These are phyloP conservation scores for Prosopocoilus inquinatus DNA, from an alignment of 2,888 invertebrate species.

Conservation along the genomic window DNA sequence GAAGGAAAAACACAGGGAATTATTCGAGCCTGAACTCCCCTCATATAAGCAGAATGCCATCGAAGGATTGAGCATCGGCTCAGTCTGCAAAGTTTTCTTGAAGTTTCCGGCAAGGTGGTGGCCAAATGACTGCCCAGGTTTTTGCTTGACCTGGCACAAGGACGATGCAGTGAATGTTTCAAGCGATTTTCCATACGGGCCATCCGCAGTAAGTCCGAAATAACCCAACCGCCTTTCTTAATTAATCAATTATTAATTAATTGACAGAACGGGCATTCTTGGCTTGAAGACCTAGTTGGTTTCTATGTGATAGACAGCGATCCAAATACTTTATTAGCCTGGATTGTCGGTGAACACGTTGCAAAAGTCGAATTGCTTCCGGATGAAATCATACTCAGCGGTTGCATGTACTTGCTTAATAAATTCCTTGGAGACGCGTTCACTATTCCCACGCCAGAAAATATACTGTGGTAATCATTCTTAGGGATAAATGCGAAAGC, in stretches of 20 bases:
- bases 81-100: conserved; percentile 66
- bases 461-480: conserved; percentile 38
- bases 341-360: conserved; percentile 67
- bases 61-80: conserved; percentile 61
- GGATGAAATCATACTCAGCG: conserved; percentile 55
- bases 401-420: conserved; percentile 54
- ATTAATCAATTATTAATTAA: not conserved
- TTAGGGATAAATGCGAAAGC: not conserved
- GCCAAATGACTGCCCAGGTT: conserved; percentile 55
- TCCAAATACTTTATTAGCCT: conserved; percentile 64
- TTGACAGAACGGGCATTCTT: conserved; percentile 49
- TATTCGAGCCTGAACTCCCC: conserved; percentile 61
- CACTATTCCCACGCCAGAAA: conserved; percentile 52
- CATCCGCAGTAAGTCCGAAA: conserved; percentile 25
- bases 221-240: not conserved
- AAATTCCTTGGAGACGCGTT: conserved; percentile 55
- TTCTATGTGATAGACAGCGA: conserved; percentile 66
- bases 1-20: conserved; percentile 54
- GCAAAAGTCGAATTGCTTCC: conserved; percentile 60
- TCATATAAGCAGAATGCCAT: conserved; percentile 57
- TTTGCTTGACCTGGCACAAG: conserved; percentile 60
- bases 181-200: conserved; percentile 38
- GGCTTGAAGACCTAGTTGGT: conserved; percentile 66
- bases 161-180: conserved; percentile 47
- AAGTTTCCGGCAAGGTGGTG: conserved; percentile 66